Percentiles rank a stretch among this genome's conserved stretches.
Conservation (phyloP, 1,140 invertebrate genomes). For the Colletes gigas region DNA sequence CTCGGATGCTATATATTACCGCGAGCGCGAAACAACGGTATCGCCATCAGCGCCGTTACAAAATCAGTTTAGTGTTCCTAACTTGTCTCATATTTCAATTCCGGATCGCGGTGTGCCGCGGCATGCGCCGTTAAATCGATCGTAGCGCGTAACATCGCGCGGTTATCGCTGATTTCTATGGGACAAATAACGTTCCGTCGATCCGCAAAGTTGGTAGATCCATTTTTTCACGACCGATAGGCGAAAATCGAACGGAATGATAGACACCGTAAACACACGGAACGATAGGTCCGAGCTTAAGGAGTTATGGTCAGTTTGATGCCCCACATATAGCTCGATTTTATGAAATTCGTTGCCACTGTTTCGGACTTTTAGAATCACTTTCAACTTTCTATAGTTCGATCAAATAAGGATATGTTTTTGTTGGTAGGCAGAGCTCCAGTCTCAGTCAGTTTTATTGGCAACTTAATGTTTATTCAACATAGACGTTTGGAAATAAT, state of each 20-base stretch:
- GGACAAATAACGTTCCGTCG: not conserved
- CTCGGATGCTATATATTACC: not conserved
- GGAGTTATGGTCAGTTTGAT: too few species aligned
- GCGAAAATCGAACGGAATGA: too few species aligned
- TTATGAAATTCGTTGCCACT: too few species aligned
- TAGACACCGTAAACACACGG: too few species aligned
- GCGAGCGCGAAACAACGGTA: not conserved
- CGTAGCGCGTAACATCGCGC: not conserved
- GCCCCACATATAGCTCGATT: too few species aligned
- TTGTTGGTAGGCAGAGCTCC: too few species aligned
- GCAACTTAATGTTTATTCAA: too few species aligned
- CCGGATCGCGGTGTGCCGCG: not conserved
- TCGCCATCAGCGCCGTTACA: conserved; percentile 10
- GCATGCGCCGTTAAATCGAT: not conserved
- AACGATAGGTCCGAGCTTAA: not conserved
- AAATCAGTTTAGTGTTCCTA: conserved; percentile 9
- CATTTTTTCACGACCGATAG: not conserved
- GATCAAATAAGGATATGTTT: too few species aligned
- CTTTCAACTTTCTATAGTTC: too few species aligned
- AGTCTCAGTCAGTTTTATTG: too few species aligned
- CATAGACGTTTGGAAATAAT: too few species aligned
- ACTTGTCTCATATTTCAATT: conserved; percentile 18
- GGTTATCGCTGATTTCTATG: not conserved
- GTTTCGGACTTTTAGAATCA: too few species aligned
- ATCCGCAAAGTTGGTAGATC: not conserved